Evolutionary conservation across 2,888 invertebrate species (phyloP), one percentile per base, ranked within the genome.

Genomic region (Cheilosia impressa): DNA sequence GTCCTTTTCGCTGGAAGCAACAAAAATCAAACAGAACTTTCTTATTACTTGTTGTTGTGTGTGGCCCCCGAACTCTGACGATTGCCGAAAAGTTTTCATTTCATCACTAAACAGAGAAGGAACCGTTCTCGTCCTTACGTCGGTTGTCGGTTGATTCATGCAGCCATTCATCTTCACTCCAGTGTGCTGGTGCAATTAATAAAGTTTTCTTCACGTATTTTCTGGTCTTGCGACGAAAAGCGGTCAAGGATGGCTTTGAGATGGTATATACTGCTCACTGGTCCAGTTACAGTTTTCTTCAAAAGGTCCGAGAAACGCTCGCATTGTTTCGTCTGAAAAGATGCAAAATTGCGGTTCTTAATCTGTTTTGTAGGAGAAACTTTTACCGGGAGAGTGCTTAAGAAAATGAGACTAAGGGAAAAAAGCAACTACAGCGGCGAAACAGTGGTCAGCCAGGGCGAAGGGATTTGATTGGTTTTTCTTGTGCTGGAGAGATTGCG

Each of bases 241-340:
- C 87, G 82, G 81, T 87, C 82, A 87, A 87, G 87, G 77, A 87
- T 87, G 72, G 75, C 71, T 76, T 72, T 66, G 47, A 66, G 71
- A 75, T 27, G 24, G 17, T 43, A 27, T 22, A 4, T 1, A 19
- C 55, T 69, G 65, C 24, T 72, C 80, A 62, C 60, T 79, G 80
- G 84, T 71, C 66, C 71, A 71, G 71, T 77, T 82, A 71, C 71
- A 76, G 15, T 75, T 52, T 84, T 72, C 38, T 84, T 72, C 38
- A 53, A 71, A 76, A 55, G 53, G 58, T 60, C 50, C 65, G 27
- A 63, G 52, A 60, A 66, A 60, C 22, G 31, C 10, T 76, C 38
- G 43, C 6, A 47, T n/a, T 47, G 47, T 47, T 47, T 47, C 9
- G 19, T 47, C 19, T 47, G 55, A 69, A 34, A 69, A 63, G 31